Base-by-base conservation (phyloP, 2,888 invertebrate species). In the Acanthacorydalis orientalis region DNA sequence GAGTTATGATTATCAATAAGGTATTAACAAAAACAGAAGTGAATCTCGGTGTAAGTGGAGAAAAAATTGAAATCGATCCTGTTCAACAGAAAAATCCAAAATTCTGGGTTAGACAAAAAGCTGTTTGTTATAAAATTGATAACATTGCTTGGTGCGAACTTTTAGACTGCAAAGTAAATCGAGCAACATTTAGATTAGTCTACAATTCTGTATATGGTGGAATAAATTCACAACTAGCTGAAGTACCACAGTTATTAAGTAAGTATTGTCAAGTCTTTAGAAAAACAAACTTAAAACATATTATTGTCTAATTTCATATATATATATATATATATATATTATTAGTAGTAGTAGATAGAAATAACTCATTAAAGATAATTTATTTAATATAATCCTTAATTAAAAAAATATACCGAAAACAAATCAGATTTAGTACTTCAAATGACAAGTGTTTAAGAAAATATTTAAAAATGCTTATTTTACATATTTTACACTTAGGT, bases 51-150 rank as follows among this genome's bases (percentile, higher is more conserved):
- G 81, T 93, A 52, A 90, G 90, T 11, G 81, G 89, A 7, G 91
- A 92, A 57, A 85, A 88, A 62, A 80, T 93, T 50, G 93, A 93
- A 68, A 87, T 93, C 47, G 89, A 90, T 62, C 89, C 89, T 0
- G 74, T 85, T 23, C 77, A 80, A 33, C 74, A 77, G 35, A 74
- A 75, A 56, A 77, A 75, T 57, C 69, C 75, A 47, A 78, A 77
- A 50, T 78, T 81, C 60, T 77, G 76, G 74, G 72, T 71, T 41
- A 74, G 80, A 59, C 77, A 84, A 55, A 84, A 86, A 59, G 81
- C 91, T 39, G 80, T 87, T 46, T 81, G 83, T 51, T 85, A 88
- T 64, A 82, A 82, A 53, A 89, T 91, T 60, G 91, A 92, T 61
- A 76, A 78, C 16, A 79, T 93, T 49, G 92, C 87, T 0, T 83